These are phyloP conservation scores for Maniola hyperantus DNA, from an alignment of 2,888 invertebrate genomes.

Conservation along the genomic window DNA sequence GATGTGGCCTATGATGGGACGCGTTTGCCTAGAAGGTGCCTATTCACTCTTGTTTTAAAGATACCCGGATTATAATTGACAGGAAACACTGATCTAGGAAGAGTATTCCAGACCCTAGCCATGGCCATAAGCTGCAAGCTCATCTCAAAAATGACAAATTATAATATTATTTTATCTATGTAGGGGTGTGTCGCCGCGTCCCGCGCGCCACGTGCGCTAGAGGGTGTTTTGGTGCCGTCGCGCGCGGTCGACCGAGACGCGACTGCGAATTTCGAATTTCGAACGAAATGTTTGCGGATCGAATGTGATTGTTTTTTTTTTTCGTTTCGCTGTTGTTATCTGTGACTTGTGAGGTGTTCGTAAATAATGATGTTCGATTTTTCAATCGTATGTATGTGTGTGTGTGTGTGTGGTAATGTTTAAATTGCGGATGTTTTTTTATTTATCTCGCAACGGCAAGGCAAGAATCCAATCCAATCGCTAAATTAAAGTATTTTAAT, in stretches of 20 bases:
- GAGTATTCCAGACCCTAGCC: too few relatives aligned
- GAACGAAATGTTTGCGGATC: conserved; percentile 30
- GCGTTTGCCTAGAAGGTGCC: too few relatives aligned
- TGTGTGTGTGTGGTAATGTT: not conserved
- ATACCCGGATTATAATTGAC: too few relatives aligned
- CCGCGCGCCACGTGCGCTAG: conserved; percentile 70
- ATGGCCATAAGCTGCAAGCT: too few relatives aligned
- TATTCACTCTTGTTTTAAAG: too few relatives aligned
- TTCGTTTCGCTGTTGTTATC: not conserved
- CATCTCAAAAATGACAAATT: conserved; percentile 17
- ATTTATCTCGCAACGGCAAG: not conserved
- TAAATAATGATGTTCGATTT: not conserved
- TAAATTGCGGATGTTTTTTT: not conserved
- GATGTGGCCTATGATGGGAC: too few relatives aligned
- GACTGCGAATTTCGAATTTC: conserved; percentile 42
- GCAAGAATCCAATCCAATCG: not conserved
- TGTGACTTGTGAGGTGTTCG: conserved; percentile 11
- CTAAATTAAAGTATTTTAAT: too few relatives aligned
- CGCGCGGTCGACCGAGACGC: conserved; percentile 62
- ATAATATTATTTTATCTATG: conserved; percentile 41
- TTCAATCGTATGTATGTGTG: not conserved
- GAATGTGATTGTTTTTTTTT: conserved; percentile 14
- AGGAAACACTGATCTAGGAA: too few relatives aligned
- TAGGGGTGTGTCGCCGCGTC: conserved; percentile 54
- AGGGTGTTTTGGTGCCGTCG: conserved; percentile 69